Percentiles rank a stretch among this genome's conserved stretches.
These are phyloP conservation scores for Pyrgilauda ruficollis DNA, from an alignment of 2,113 vertebrate genomes.

Conservation along the genomic window DNA sequence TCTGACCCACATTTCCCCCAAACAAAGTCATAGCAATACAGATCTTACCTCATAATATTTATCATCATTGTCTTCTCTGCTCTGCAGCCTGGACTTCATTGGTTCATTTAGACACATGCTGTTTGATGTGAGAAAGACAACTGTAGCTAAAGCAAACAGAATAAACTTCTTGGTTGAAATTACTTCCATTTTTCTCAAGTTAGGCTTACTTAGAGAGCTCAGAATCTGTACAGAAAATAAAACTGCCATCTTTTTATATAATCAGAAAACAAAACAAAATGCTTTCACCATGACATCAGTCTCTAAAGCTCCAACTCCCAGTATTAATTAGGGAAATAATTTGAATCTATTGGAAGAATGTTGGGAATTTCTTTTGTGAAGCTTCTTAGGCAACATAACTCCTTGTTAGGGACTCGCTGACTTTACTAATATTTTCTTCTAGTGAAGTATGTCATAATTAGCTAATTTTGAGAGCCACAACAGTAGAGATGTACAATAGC, in stretches of 20 bases:
- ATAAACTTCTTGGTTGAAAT: slow-evolving; percentile 55
- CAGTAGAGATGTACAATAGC: slow-evolving; percentile 25
- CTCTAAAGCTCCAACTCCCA: slow-evolving; percentile 18
- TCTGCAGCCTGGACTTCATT: slow-evolving; percentile 30
- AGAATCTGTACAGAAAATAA: slow-evolving; percentile 4
- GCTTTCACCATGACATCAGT: slow-evolving; percentile 43
- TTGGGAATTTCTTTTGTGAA: slow-evolving; percentile 60
- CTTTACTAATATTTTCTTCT: slow-evolving; percentile 62
- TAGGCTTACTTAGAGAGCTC: slow-evolving; percentile 14
- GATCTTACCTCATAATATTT: slow-evolving; percentile 68
- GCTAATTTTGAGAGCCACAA: slow-evolving; percentile 11
- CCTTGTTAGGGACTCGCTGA: slow-evolving; percentile 42
- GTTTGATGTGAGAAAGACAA: slow-evolving; percentile 54
- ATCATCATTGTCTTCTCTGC: slow-evolving; percentile 54
- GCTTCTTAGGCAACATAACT: slow-evolving; percentile 1
- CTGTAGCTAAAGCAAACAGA: slow-evolving; percentile 59
- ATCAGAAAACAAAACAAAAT: slow-evolving; percentile 39
- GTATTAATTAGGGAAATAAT: slow-evolving; percentile 65
- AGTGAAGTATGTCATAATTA: slow-evolving; percentile 72
- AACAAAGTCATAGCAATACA: background rate
- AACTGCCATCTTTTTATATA: slow-evolving; percentile 68
- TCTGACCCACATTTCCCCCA: background rate
- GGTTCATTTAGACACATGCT: slow-evolving; percentile 53
- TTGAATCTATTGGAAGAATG: slow-evolving; percentile 59
- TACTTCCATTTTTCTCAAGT: slow-evolving; percentile 63